phyloP scores from a whole-genome alignment of 2,113 vertebrate genomes.

The Scytalopus superciliaris region DNA sequence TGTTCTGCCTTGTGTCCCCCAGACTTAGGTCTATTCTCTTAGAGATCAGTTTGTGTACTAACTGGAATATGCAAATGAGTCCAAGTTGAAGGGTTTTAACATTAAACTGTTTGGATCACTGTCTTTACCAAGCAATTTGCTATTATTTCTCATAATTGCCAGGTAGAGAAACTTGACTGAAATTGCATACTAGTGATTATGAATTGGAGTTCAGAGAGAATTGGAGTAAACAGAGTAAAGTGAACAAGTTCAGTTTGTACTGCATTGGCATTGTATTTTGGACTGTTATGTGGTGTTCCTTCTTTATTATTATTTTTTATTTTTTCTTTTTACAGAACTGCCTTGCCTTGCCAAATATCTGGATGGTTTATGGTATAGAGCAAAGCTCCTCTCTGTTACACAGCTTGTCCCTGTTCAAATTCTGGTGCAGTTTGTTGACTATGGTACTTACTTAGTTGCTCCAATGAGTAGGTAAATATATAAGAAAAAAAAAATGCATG shows the following conservation, averaged over 20 bases:
- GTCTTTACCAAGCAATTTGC: background rate
- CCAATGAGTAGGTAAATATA: conserved; percentile 78
- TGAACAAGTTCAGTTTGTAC: background rate
- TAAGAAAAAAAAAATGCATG: background rate
- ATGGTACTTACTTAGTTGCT: conserved; percentile 83
- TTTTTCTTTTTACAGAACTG: conserved; percentile 71
- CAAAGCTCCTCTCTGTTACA: conserved; percentile 79
- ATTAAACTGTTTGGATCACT: background rate
- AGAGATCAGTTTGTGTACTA: background rate
- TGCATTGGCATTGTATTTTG: background rate
- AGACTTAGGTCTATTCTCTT: background rate
- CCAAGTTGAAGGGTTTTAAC: background rate
- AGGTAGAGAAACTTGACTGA: background rate
- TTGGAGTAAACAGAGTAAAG: background rate
- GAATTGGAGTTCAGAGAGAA: background rate
- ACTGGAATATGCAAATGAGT: background rate
- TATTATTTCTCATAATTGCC: background rate
- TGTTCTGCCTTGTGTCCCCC: background rate
- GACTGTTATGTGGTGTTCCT: background rate
- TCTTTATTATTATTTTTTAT: background rate
- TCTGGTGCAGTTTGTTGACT: conserved; percentile 90
- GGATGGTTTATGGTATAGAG: conserved; percentile 88
- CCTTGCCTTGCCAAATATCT: conserved; percentile 89
- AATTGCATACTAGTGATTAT: background rate
- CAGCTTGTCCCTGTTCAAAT: conserved; percentile 75